A percentile compares a stretch with the other conserved stretches of the same genome.
These are phyloP conservation scores for Macroramphosus scolopax DNA, from an alignment of 2,797 vertebrate genomes.

Conservation along the genomic window DNA sequence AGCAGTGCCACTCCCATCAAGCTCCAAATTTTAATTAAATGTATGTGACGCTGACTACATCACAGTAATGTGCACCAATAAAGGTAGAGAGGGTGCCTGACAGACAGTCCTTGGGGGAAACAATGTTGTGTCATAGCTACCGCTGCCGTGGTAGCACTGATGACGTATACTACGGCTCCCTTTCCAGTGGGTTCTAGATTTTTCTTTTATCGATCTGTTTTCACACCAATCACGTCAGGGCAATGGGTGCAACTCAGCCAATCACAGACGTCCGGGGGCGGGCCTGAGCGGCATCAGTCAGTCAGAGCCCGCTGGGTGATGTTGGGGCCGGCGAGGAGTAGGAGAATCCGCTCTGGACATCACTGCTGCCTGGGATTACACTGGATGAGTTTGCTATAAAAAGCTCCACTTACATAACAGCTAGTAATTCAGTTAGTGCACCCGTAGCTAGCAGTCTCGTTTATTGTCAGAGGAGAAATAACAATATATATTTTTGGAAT, in stretches of 20 bases:
- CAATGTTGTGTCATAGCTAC: too few species aligned
- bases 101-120: too few species aligned
- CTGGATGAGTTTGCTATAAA: constrained; percentile 72
- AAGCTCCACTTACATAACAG: constrained; percentile 73
- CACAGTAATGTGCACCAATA: too few species aligned
- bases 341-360: constrained; percentile 73
- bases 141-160: not conserved
- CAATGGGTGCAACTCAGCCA: constrained; percentile 43
- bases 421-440: constrained; percentile 54
- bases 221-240: constrained; percentile 58
- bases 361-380: constrained; percentile 66
- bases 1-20: too few species aligned
- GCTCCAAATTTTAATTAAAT: too few species aligned
- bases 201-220: constrained; percentile 66
- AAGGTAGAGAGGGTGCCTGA: too few species aligned
- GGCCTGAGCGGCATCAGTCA: constrained; percentile 39
- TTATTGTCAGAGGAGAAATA: constrained; percentile 14
- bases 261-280: constrained; percentile 55
- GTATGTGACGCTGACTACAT: too few species aligned
- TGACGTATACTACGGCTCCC: constrained; percentile 40
- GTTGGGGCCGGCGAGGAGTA: constrained; percentile 47
- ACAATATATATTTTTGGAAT: constrained; percentile 27
- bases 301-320: constrained; percentile 55
- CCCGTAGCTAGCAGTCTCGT: constrained; percentile 23
- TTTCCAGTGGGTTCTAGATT: constrained; percentile 72